Percentiles rank a stretch among this genome's conserved stretches.
These are phyloP conservation scores for Phaenicophaeus curvirostris DNA, from an alignment of 2,797 vertebrate species.

Conservation along the genomic window DNA sequence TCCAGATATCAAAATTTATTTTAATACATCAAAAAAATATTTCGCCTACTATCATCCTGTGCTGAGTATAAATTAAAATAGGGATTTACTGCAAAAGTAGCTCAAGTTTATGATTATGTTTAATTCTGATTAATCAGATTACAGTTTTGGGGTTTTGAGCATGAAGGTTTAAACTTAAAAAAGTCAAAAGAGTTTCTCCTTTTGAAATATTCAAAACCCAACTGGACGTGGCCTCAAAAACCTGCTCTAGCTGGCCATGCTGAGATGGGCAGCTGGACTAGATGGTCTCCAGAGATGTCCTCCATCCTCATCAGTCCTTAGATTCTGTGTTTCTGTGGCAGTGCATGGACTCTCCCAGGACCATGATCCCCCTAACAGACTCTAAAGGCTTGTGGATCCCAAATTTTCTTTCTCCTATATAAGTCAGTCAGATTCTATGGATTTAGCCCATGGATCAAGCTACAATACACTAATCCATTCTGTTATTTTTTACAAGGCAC, in stretches of 20 bases:
- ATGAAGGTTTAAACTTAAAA: neutral
- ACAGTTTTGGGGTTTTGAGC: neutral
- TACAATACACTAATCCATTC: neutral
- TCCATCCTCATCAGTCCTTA: neutral
- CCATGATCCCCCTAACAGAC: neutral
- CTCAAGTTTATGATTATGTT: neutral
- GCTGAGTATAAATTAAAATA: neutral
- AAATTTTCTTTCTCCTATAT: neutral
- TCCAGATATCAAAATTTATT: neutral
- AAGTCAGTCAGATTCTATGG: neutral
- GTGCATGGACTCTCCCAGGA: neutral
- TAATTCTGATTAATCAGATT: too few relatives aligned
- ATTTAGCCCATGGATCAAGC: neutral
- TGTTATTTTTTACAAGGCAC: neutral
- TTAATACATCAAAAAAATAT: neutral
- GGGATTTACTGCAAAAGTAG: neutral
- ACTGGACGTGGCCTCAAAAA: neutral
- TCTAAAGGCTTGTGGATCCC: neutral
- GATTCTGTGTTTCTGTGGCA: neutral
- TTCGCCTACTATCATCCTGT: neutral
- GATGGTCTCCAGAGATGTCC: neutral
- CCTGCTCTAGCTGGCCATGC: neutral
- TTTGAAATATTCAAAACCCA: neutral
- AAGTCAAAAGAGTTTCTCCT: neutral
- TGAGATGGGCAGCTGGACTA: neutral